Conservation (phyloP, 2,113 vertebrate species). For the Burhinus bistriatus region DNA sequence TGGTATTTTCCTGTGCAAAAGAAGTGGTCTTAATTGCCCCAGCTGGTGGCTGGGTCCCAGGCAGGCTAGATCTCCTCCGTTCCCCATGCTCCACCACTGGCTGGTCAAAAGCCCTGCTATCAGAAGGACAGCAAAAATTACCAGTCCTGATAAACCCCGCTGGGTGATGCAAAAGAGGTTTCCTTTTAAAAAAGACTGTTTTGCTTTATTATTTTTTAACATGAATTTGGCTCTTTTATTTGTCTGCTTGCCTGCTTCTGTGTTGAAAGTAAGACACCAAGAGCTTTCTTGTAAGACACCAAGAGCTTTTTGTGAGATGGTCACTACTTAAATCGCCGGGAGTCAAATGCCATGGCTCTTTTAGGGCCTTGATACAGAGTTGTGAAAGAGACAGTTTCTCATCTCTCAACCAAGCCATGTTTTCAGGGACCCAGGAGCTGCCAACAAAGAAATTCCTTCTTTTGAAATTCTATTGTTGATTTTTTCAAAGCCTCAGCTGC, state of each 20-base stretch:
- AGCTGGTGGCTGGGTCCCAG: background rate
- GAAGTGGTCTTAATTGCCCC: background rate
- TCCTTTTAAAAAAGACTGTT: background rate
- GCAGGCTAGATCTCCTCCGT: background rate
- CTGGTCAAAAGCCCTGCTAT: background rate
- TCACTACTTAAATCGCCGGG: background rate
- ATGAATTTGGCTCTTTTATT: background rate
- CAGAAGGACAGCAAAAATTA: background rate
- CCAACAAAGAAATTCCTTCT: constrained; percentile 10
- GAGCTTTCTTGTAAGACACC: background rate
- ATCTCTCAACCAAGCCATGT: background rate
- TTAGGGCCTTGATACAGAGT: background rate
- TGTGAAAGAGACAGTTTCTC: background rate
- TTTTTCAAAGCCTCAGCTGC: constrained; percentile 37
- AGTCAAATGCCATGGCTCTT: background rate
- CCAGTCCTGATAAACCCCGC: background rate
- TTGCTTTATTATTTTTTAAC: background rate
- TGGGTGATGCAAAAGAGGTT: background rate
- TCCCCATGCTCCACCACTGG: background rate
- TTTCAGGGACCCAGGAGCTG: background rate
- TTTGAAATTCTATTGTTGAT: constrained; percentile 46
- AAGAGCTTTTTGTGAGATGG: background rate
- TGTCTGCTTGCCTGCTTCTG: background rate
- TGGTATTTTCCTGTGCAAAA: background rate
- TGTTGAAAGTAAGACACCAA: background rate